phyloP scores from a whole-genome alignment of 1,140 invertebrate genomes.

The Papilio xuthus region DNA sequence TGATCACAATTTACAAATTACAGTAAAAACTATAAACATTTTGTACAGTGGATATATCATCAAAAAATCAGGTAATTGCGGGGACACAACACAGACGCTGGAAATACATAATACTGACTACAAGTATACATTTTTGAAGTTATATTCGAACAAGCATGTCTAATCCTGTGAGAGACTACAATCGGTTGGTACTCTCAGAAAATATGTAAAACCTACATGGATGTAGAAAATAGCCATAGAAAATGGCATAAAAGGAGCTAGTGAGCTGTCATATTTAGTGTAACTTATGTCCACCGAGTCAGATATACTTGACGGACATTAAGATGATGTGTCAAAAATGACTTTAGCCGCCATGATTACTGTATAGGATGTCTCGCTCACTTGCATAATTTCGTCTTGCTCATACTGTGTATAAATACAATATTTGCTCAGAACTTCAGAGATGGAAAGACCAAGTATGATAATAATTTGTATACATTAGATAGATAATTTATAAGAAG shows the following conservation, averaged over 20 bases:
- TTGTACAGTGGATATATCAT: constrained; percentile 70
- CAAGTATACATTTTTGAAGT: background rate
- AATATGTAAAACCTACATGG: too few species aligned
- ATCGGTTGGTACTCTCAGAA: too few species aligned
- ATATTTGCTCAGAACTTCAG: background rate
- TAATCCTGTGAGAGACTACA: too few species aligned
- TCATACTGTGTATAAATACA: background rate
- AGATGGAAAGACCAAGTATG: background rate
- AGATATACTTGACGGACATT: too few species aligned
- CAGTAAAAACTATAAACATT: constrained; percentile 47
- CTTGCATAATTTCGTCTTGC: background rate
- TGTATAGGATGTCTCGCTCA: background rate
- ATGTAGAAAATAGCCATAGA: too few species aligned
- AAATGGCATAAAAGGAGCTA: too few species aligned
- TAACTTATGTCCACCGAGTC: too few species aligned
- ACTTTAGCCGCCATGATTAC: background rate
- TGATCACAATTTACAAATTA: constrained; percentile 14
- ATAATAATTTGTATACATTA: background rate
- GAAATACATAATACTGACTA: constrained; percentile 21
- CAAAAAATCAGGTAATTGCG: constrained; percentile 44
- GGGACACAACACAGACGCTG: background rate
- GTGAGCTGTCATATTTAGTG: too few species aligned
- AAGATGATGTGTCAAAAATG: background rate
- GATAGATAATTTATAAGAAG: background rate
- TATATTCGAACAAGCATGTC: too few species aligned